These are phyloP conservation scores for Porphyrio hochstetteri DNA, from an alignment of 2,113 vertebrate species.

Conservation along the genomic window DNA sequence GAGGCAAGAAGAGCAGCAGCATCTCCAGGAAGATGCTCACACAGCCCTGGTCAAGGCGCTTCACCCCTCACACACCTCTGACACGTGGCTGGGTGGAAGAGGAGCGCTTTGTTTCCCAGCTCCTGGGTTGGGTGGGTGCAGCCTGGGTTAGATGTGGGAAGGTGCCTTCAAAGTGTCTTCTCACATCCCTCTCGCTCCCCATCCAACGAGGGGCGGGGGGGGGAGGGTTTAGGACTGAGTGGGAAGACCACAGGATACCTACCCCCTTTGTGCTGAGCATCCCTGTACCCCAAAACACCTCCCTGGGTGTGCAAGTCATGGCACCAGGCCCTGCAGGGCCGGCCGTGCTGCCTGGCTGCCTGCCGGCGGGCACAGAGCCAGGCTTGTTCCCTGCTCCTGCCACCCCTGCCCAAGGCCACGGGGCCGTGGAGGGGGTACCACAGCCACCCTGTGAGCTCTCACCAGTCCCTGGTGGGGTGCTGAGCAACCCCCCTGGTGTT, in stretches of 20 bases:
- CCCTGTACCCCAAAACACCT: neutral
- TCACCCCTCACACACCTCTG: neutral
- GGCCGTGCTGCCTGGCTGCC: neutral
- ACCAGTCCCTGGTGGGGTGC: fast-evolving
- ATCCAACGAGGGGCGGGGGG: neutral
- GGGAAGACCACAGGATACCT: neutral
- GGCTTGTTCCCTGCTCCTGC: neutral
- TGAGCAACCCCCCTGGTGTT: neutral
- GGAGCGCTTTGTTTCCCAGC: neutral
- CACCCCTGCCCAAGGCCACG: neutral
- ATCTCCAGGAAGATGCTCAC: neutral
- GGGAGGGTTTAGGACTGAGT: neutral
- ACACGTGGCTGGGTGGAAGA: fast-evolving
- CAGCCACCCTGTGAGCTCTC: neutral
- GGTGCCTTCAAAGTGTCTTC: neutral
- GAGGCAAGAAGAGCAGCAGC: neutral
- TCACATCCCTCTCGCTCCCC: neutral
- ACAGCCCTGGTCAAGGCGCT: neutral
- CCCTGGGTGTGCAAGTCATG: fast-evolving
- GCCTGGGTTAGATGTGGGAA: neutral
- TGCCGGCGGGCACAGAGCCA: neutral
- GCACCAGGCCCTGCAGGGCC: neutral
- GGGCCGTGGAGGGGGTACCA: fast-evolving
- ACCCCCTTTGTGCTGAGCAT: neutral
- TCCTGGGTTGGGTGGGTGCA: neutral